Evolutionary conservation across 2,888 invertebrate genomes (phyloP).

Genomic region (Heteromurus nitidus): DNA sequence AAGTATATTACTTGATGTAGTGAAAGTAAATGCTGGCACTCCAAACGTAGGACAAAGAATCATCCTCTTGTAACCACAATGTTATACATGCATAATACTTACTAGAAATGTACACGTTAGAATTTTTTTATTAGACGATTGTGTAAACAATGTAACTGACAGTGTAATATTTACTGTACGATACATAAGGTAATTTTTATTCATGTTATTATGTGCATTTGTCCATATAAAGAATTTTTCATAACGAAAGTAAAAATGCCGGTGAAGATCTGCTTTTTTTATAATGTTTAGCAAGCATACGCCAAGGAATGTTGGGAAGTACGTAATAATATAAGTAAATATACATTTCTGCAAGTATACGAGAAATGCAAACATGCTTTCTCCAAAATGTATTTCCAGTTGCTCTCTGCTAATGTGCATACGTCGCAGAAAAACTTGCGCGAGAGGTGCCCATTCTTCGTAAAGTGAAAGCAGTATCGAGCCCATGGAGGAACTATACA

Average conservation of each 20-base stretch:
- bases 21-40: slow-evolving; percentile 13
- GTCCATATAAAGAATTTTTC: slow-evolving; percentile 61
- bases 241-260: slow-evolving; percentile 47
- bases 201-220: slow-evolving; percentile 56
- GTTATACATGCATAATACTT: slow-evolving; percentile 22
- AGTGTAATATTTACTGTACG: slow-evolving; percentile 63
- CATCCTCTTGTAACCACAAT: slow-evolving; percentile 14
- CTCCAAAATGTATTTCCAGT: no score
- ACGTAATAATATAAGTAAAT: no score
- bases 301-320: no score
- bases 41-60: slow-evolving; percentile 5
- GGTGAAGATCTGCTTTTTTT: no score
- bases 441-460: no score
- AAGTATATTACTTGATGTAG: slow-evolving; percentile 7
- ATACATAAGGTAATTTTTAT: slow-evolving; percentile 52
- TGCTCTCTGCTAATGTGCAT: no score
- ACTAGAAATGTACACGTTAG: slow-evolving; percentile 16
- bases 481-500: no score
- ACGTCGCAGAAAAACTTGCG: no score
- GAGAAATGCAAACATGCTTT: no score
- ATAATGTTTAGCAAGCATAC: no score
- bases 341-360: no score
- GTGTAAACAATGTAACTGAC: slow-evolving; percentile 65
- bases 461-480: no score
- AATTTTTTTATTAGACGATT: slow-evolving; percentile 43